Conservation (phyloP, 2,113 vertebrate species). For the Diadophis punctatus region DNA sequence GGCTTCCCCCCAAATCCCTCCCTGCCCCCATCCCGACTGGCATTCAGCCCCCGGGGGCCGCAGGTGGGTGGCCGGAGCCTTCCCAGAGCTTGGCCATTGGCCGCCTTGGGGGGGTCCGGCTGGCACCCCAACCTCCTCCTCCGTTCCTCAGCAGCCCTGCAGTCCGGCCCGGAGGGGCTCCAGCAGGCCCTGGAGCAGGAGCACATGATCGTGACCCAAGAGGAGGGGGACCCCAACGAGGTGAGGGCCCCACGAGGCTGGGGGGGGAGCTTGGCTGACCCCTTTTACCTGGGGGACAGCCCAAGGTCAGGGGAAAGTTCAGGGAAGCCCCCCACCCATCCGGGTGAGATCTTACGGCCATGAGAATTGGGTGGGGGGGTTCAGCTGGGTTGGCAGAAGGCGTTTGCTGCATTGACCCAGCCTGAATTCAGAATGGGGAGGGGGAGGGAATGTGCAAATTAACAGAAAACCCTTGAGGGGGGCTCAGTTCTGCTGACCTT, state of each 20-base stretch:
- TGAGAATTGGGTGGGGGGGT: no score
- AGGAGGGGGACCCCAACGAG: slow-evolving; percentile 82
- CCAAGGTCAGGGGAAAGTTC: not conserved
- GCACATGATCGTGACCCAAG: slow-evolving; percentile 91
- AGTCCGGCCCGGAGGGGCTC: slow-evolving; percentile 77
- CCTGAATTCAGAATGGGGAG: not conserved
- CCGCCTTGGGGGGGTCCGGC: no score
- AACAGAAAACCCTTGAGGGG: no score
- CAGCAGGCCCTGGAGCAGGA: slow-evolving; percentile 87
- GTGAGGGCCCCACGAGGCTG: slow-evolving; percentile 60
- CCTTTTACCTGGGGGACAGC: not conserved
- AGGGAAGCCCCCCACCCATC: not conserved
- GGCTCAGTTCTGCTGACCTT: no score
- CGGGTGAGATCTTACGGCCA: not conserved
- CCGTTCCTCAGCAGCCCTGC: slow-evolving; percentile 71
- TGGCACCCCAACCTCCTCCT: no score
- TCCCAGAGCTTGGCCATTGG: no score
- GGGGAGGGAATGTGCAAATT: no score
- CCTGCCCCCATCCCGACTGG: not conserved
- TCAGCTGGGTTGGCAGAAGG: not conserved
- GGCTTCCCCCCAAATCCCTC: not conserved
- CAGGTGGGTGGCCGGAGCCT: not conserved
- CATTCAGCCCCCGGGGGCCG: not conserved
- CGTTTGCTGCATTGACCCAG: not conserved
- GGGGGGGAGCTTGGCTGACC: rapidly evolving